Conservation (phyloP, 2,797 vertebrate species). For the Intellagama lesueurii region DNA sequence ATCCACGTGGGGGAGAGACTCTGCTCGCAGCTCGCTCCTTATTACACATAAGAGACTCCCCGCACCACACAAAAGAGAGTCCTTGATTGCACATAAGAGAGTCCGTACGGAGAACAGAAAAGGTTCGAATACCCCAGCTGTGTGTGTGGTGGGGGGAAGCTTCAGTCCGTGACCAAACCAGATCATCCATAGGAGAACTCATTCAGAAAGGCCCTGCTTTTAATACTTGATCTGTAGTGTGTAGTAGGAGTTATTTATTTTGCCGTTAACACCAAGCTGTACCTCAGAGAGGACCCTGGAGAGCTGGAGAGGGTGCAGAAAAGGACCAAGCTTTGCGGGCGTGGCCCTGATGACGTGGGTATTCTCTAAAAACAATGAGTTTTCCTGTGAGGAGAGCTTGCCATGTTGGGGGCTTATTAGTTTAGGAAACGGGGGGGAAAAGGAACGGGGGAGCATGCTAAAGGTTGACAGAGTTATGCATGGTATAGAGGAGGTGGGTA, state of each 20-base stretch:
- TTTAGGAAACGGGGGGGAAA: no score
- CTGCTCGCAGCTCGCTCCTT: background rate
- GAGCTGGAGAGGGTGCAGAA: no score
- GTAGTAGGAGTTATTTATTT: background rate
- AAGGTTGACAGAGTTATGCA: no score
- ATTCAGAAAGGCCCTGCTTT: background rate
- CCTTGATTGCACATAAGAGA: background rate
- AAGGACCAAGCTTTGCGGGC: background rate
- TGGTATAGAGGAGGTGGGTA: no score
- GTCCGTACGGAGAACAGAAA: background rate
- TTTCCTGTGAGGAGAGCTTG: no score
- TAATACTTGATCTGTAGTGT: background rate
- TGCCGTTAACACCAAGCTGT: background rate
- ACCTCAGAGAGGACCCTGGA: background rate
- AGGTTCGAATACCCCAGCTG: no score
- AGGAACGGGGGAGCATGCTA: no score
- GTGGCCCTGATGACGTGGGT: background rate
- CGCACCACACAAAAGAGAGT: background rate
- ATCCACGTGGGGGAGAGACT: background rate
- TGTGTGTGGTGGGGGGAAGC: background rate
- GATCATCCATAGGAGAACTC: background rate
- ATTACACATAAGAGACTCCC: background rate
- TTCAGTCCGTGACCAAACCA: background rate
- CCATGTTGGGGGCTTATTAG: no score
- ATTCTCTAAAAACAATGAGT: background rate